Evolutionary conservation across 1,140 invertebrate species (phyloP), one percentile per base, ranked within the genome.

Genomic region (Drosophila pruinosa): DNA sequence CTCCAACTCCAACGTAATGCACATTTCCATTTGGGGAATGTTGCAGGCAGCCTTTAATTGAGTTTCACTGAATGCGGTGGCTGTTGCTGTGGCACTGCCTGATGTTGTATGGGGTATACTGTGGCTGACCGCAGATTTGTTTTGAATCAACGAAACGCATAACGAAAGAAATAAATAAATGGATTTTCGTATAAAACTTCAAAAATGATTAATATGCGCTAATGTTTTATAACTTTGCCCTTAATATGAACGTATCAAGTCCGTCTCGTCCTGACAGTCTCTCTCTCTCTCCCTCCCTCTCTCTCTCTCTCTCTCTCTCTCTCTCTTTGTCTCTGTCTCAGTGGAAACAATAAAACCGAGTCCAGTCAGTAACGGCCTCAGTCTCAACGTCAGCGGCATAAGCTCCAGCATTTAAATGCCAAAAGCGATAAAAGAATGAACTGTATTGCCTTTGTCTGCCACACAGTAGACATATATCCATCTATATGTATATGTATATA

Each of bases 211-310:
- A 86, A 86, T 86, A 86, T 86, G 77, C 81, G 82, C 81, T 86
- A 86, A 86, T 86, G 81, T 86, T 86, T 86, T 86, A 86, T 86
- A 86, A 86, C 82, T 86, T 75, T 88, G 82, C 80, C 81, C 81
- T 88, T 88, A 88, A 86, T 86, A 85, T 65, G 64, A 58, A 28
- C 52, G 39, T 76, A 72, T 72, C 69, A 53, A 67, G 65, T 14
- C 28, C 5, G 52, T 45, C 50, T 8, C 70, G 76, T 83, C 80
- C 79, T 83, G 14, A 31, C 26, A 28, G 26, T 57, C 68, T 17
- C 43, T 43, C 56, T 17, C 36, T 19, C 21, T 31, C 28, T 31
- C 10, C 2, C 31, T 34, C 31, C n/a, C 28, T 4, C 31, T 4
- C 31, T 34, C 31, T 31, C 28, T 31, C 10, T 3, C 31, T 34